Evolutionary conservation across 2,888 invertebrate species (phyloP).

Genomic region (Lasioglossum marginatum): DNA sequence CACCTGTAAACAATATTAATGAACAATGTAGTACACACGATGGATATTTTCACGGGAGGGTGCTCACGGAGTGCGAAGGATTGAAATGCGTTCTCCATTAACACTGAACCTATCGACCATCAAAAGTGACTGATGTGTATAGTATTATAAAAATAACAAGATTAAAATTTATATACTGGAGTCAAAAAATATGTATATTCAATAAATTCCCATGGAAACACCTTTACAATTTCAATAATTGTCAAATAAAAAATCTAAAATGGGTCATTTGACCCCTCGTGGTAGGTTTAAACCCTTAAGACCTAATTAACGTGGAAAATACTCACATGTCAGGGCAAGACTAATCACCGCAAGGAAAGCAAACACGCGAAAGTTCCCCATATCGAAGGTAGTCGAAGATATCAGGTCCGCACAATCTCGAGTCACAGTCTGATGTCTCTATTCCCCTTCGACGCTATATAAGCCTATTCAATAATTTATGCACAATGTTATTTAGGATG

Average conservation of each 20-base stretch:
- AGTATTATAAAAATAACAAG: too few species aligned
- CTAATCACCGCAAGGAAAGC: not conserved
- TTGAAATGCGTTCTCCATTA: not conserved
- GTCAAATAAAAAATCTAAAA: too few species aligned
- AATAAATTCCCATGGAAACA: too few species aligned
- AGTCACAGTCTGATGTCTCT: not conserved
- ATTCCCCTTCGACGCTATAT: not conserved
- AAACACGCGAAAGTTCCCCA: not conserved
- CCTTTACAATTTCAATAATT: too few species aligned
- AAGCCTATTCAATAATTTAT: constrained; percentile 52
- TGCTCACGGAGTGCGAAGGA: not conserved
- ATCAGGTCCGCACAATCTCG: not conserved
- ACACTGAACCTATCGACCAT: too few species aligned
- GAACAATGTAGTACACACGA: not conserved
- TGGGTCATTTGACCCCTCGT: too few species aligned
- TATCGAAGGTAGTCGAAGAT: not conserved
- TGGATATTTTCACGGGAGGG: too few species aligned
- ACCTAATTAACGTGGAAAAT: not conserved
- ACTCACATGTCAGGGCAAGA: not conserved
- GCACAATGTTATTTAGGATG: constrained; percentile 11
- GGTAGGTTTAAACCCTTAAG: not conserved
- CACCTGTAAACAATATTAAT: not conserved
- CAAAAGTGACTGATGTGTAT: too few species aligned
- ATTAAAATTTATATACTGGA: too few species aligned
- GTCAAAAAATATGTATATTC: too few species aligned